These are phyloP conservation scores for Haemorhous mexicanus DNA, from an alignment of 2,113 vertebrate species.

Conservation along the genomic window DNA sequence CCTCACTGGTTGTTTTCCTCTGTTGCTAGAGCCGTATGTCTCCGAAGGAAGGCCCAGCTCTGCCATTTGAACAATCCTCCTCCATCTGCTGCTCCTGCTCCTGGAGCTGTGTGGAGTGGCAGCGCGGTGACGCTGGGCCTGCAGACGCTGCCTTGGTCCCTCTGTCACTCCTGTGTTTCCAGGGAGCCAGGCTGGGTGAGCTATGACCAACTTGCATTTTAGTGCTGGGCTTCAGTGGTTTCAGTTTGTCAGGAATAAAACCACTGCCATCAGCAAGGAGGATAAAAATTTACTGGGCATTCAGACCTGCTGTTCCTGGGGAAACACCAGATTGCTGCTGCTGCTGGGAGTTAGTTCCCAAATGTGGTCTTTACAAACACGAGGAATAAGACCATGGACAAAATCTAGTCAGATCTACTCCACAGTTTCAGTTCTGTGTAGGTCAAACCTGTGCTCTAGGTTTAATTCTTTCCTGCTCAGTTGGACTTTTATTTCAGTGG, in stretches of 20 bases:
- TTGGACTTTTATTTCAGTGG: neutral
- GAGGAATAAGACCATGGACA: neutral
- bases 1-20: slow-evolving; percentile 22
- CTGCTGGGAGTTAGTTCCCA: neutral
- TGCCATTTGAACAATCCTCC: neutral
- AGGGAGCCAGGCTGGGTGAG: neutral
- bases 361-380: neutral
- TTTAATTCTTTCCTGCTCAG: neutral
- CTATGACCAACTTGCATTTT: neutral
- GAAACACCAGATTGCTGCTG: neutral
- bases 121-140: neutral
- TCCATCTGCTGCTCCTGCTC: slow-evolving; percentile 36
- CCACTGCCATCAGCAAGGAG: neutral
- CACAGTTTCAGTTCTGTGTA: neutral
- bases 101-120: neutral
- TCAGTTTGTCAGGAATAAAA: neutral
- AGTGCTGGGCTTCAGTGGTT: neutral
- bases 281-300: neutral
- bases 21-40: slow-evolving; percentile 12
- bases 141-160: neutral
- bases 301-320: neutral
- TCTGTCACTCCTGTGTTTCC: neutral
- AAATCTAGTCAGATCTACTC: neutral
- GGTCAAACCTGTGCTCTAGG: neutral
- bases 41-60: neutral